Percentiles rank a stretch among this genome's conserved stretches.
phyloP scores from a whole-genome alignment of 2,113 vertebrate species.

The Hypomesus transpacificus region DNA sequence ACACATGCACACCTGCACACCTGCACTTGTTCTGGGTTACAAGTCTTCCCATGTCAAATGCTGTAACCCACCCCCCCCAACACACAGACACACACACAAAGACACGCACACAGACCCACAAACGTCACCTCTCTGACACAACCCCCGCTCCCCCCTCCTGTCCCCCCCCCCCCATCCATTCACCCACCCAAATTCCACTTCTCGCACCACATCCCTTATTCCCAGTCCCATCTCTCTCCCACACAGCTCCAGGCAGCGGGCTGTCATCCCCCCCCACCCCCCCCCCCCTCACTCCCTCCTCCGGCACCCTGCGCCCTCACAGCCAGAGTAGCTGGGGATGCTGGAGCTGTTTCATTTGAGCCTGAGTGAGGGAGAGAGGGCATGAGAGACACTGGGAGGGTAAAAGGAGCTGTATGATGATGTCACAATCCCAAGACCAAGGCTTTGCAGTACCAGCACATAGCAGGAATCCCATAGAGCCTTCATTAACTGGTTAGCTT shows the following conservation, averaged over 20 bases:
- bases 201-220: not conserved
- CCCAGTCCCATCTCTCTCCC: constrained; percentile 3
- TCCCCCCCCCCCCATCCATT: not conserved
- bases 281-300: not conserved
- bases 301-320: not conserved
- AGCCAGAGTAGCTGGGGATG: not conserved
- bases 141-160: not conserved
- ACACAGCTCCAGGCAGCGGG: not conserved
- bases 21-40: too few relatives aligned
- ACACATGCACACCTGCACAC: not conserved
- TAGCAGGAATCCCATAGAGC: not conserved
- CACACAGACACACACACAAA: not conserved
- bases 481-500: not conserved
- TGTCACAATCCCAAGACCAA: not conserved
- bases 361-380: not conserved
- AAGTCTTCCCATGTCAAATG: too few relatives aligned
- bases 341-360: constrained; percentile 1
- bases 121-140: not conserved
- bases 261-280: not conserved
- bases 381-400: not conserved
- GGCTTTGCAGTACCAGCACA: too few relatives aligned
- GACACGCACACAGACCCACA: constrained; percentile 5
- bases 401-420: not conserved
- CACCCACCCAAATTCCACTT: constrained; percentile 1
- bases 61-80: too few relatives aligned